phyloP scores from a whole-genome alignment of 1,140 invertebrate species.

The Trachymyrmex septentrionalis region DNA sequence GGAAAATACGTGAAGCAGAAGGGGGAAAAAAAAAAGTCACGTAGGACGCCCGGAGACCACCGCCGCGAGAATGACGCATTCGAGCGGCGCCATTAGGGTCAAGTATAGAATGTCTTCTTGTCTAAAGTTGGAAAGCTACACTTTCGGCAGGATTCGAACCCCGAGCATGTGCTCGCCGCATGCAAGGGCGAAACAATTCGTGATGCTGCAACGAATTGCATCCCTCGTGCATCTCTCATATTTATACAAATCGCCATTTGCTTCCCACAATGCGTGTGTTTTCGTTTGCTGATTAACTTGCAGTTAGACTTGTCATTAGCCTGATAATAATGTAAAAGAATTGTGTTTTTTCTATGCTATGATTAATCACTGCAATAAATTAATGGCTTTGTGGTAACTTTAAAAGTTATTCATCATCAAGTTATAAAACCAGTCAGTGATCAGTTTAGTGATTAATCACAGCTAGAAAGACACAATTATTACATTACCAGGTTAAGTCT shows the following conservation, averaged over 20 bases:
- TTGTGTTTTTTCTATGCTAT: too few relatives aligned
- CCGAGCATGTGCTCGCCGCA: constrained; percentile 37
- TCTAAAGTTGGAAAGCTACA: constrained; percentile 67
- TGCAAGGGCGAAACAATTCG: constrained; percentile 33
- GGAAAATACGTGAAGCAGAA: not conserved
- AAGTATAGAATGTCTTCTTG: constrained; percentile 68
- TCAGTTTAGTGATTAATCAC: too few relatives aligned
- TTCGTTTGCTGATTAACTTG: too few relatives aligned
- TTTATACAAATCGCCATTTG: not conserved
- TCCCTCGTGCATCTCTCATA: constrained; percentile 7
- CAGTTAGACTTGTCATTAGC: too few relatives aligned
- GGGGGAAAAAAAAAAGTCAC: not conserved
- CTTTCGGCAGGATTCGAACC: constrained; percentile 50
- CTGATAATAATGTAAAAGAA: too few relatives aligned
- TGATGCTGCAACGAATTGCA: constrained; percentile 15
- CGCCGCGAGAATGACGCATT: constrained; percentile 48
- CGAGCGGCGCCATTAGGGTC: constrained; percentile 70
- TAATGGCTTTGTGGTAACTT: too few relatives aligned
- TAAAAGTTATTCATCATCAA: too few relatives aligned
- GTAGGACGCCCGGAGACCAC: constrained; percentile 53
- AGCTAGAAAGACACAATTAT: too few relatives aligned
- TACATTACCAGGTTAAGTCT: too few relatives aligned
- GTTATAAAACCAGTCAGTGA: too few relatives aligned
- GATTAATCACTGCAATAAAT: too few relatives aligned
- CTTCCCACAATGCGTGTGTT: not conserved